Base-by-base conservation (phyloP, 2,797 vertebrate species). In the Lophius americanus region DNA sequence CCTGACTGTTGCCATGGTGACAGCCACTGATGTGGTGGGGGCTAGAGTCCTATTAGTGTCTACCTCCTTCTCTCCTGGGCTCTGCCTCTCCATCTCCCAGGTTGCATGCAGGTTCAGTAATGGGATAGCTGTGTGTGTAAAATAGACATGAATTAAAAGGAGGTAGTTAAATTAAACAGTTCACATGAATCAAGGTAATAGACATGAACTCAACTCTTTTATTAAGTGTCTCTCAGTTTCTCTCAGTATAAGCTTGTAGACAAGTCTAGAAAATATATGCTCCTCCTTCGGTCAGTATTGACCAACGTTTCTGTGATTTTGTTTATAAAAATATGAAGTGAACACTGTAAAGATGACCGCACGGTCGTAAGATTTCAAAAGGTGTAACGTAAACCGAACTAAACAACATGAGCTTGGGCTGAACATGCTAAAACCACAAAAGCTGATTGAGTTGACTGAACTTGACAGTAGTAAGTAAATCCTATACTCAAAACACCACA, bases 31-130 rank as follows among this genome's bases (percentile, higher is more conserved):
- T 73, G 93, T 70, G 2, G 88, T 90, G 0, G 92, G 83, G 3
- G 75, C 83, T 39, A 65, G 66, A 35, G 89, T 88, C 50, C 88
- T 87, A 57, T 67, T 92, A 68, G 92, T 75, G 55, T 95, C 95
- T 79, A 89, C 89, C 84, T 95, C 94, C 93, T 94, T 96, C 79
- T 90, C 72, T 90, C 83, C 78, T 6, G 75, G 81, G 60, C 75
- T 73, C 62, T 76, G 78, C 33, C 72, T 72, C 13, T 91, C 88
- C 87, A 91, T 89, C 76, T 78, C 83, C 79, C 70, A 43, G 73
- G 75, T 87, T 78, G 73, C 64, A 70, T 68, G 53, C 53, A 43
- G 48, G 70, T 64, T 78, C 68, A 85, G 63, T 37, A 56, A 62
- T 14, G 52, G 72, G 61, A 63, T 69, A 75, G 57, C 89, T 88